A percentile compares a stretch with the other conserved stretches of the same genome.
Evolutionary conservation across 2,113 vertebrate genomes (phyloP).

Genomic region (Misgurnus mizolepis): DNA sequence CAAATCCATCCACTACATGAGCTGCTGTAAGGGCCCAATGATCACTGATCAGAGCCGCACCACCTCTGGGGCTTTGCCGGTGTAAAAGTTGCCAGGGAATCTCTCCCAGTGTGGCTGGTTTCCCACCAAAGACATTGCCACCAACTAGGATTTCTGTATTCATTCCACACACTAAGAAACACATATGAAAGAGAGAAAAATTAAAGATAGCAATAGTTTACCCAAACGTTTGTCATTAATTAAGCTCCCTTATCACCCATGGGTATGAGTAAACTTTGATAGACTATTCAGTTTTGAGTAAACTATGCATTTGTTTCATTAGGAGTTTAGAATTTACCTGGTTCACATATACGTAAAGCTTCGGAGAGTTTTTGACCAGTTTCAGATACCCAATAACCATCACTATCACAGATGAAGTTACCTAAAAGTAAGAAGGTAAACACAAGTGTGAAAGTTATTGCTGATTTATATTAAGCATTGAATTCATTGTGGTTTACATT

Average conservation of each 20-base stretch:
- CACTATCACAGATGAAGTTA: conserved; percentile 61
- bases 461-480: not conserved
- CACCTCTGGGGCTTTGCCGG: conserved; percentile 61
- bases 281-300: not conserved
- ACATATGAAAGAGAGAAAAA: not conserved
- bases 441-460: not conserved
- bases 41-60: conserved; percentile 84
- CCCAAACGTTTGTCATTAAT: too few species aligned
- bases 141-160: conserved; percentile 48
- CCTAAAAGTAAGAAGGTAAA: conserved; percentile 55
- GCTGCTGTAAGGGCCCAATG: conserved; percentile 91
- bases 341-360: conserved; percentile 64
- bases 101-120: conserved; percentile 66
- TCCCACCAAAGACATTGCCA: conserved; percentile 78
- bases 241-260: too few species aligned
- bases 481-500: not conserved
- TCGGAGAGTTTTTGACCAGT: conserved; percentile 12
- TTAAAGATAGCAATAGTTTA: not conserved
- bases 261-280: too few species aligned
- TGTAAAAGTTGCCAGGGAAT: conserved; percentile 88
- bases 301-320: not conserved
- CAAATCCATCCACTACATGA: conserved; percentile 73
- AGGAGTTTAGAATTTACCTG: conserved; percentile 59
- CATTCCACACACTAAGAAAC: conserved; percentile 81
- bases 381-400: conserved; percentile 64